Evolutionary conservation across 1,140 invertebrate species (phyloP).

Genomic region (Lordiphosa collinella): DNA sequence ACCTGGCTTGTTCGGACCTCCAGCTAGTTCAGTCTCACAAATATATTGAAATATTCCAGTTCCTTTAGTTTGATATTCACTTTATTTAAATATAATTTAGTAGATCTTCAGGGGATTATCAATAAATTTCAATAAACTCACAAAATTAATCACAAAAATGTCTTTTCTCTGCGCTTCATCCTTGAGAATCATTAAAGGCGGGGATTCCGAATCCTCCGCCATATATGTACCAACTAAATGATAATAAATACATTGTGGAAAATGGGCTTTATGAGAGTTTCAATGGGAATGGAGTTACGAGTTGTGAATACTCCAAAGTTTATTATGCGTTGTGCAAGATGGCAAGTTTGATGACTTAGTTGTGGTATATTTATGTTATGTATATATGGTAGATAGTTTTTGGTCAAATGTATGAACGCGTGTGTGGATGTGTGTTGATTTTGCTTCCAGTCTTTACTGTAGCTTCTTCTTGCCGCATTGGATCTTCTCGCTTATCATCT

Average conservation of each 20-base stretch:
- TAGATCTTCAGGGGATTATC: slow-evolving; percentile 61
- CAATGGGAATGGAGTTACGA: too few species aligned
- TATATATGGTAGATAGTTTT: slow-evolving; percentile 15
- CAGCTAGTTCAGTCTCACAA: too few species aligned
- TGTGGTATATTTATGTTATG: slow-evolving; percentile 3
- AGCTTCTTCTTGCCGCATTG: slow-evolving; percentile 60
- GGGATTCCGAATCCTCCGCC: slow-evolving; percentile 8
- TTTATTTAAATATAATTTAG: slow-evolving; percentile 62
- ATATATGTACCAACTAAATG: too few species aligned
- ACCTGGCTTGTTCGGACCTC: too few species aligned
- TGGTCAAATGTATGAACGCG: slow-evolving; percentile 55
- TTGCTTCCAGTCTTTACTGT: slow-evolving; percentile 34
- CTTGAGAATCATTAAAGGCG: slow-evolving; percentile 19
- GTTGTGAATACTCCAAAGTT: background rate
- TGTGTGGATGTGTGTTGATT: slow-evolving; percentile 17
- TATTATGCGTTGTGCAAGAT: slow-evolving; percentile 27
- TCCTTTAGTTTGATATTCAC: slow-evolving; percentile 21
- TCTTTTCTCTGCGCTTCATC: slow-evolving; percentile 31
- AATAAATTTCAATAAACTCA: slow-evolving; percentile 70
- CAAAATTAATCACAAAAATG: slow-evolving; percentile 69
- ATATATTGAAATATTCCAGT: background rate
- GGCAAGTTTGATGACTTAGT: slow-evolving; percentile 65
- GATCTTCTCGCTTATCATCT: slow-evolving; percentile 49
- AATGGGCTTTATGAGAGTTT: too few species aligned
- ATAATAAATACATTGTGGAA: too few species aligned